Percentiles rank a stretch among this genome's conserved stretches.
These are phyloP conservation scores for Phaethornis superciliosus DNA, from an alignment of 2,113 vertebrate genomes.

Conservation along the genomic window DNA sequence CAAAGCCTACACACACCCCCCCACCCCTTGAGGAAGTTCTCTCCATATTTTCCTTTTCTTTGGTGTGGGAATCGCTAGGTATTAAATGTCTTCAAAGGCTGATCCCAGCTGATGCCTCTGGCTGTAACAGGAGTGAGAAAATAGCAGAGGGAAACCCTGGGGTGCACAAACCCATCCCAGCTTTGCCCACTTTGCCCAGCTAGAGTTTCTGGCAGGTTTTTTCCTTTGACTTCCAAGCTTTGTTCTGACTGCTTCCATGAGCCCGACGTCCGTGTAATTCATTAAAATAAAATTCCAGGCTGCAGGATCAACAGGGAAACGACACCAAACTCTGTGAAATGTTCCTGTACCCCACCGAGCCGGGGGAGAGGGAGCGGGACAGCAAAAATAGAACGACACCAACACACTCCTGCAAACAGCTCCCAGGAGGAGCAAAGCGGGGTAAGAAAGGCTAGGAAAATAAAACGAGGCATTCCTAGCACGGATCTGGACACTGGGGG, in stretches of 20 bases:
- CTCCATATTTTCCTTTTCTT: neutral
- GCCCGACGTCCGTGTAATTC: neutral
- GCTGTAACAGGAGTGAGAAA: neutral
- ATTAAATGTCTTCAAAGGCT: neutral
- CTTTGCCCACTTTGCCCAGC: neutral
- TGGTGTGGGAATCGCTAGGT: neutral
- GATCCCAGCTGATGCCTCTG: neutral
- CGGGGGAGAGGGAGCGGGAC: neutral
- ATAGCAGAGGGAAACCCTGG: neutral
- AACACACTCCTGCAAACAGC: conserved; percentile 53
- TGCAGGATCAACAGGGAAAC: conserved; percentile 12
- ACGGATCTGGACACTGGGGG: conserved; percentile 3
- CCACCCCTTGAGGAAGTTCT: neutral
- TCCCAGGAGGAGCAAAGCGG: conserved; percentile 37
- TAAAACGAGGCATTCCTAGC: conserved; percentile 21
- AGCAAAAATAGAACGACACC: conserved; percentile 39
- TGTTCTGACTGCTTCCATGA: neutral
- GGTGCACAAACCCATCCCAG: neutral
- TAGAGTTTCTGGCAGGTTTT: neutral
- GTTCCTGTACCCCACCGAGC: conserved; percentile 32
- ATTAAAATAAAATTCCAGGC: conserved; percentile 28
- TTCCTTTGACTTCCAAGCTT: neutral
- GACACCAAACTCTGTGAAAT: conserved; percentile 19
- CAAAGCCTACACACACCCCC: neutral
- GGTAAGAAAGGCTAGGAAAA: conserved; percentile 46